Evolutionary conservation across 2,888 invertebrate species (phyloP).

Genomic region (Rhodophaea formosa): DNA sequence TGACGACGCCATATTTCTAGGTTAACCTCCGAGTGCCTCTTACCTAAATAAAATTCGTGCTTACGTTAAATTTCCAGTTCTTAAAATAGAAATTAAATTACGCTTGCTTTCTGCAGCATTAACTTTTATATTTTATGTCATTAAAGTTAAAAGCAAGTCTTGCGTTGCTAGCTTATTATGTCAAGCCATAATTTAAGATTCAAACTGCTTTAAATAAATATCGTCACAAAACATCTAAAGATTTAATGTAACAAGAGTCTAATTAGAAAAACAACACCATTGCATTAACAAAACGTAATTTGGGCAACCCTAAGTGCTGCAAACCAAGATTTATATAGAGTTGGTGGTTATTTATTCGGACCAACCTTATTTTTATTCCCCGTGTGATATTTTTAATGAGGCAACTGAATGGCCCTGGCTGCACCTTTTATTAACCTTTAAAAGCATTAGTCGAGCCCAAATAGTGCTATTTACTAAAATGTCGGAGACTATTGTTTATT

Average conservation of each 20-base stretch:
- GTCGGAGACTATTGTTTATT: not conserved
- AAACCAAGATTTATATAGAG: conserved; percentile 75
- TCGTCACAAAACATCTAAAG: not conserved
- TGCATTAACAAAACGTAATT: conserved; percentile 18
- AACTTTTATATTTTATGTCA: conserved; percentile 2
- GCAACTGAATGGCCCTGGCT: conserved; percentile 64
- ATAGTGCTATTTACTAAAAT: conserved; percentile 47
- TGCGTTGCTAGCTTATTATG: not conserved
- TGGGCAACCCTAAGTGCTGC: conserved; percentile 62
- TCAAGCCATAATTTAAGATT: not conserved
- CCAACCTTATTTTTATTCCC: conserved; percentile 75
- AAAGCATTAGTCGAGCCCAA: conserved; percentile 56
- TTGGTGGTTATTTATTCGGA: conserved; percentile 71
- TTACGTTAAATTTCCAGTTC: conserved; percentile 4
- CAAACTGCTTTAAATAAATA: not conserved
- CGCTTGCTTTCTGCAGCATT: conserved; percentile 11
- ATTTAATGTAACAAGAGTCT: not conserved
- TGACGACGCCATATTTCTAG: conserved; percentile 42
- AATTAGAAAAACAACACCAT: not conserved
- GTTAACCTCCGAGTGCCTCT: conserved; percentile 31
- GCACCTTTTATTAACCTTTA: conserved; percentile 72
- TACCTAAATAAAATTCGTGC: conserved; percentile 14
- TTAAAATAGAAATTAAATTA: conserved; percentile 13
- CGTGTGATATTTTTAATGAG: conserved; percentile 79
- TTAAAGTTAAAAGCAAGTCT: not conserved